A percentile compares a stretch with the other conserved stretches of the same genome.
Conservation (phyloP, 2,113 vertebrate genomes). For the Oceanodroma tethys region DNA sequence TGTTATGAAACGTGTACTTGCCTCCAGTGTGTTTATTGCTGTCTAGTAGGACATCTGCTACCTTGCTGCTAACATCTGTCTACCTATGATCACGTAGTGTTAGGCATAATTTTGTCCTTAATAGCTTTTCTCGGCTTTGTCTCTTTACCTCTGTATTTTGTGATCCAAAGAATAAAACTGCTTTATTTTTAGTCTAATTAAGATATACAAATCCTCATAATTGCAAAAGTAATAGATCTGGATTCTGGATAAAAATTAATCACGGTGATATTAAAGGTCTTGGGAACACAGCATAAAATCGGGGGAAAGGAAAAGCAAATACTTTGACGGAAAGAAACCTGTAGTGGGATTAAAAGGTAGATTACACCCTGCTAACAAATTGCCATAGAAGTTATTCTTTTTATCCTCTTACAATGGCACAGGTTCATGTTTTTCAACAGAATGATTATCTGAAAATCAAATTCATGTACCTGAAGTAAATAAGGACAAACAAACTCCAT, state of each 20-base stretch:
- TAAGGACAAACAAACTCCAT: neutral
- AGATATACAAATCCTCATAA: neutral
- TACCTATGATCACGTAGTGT: neutral
- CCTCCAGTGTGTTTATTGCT: slow-evolving; percentile 45
- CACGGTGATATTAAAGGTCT: neutral
- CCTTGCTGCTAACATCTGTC: slow-evolving; percentile 57
- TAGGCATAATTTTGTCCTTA: slow-evolving; percentile 43
- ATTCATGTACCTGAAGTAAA: slow-evolving; percentile 4
- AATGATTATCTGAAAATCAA: slow-evolving; percentile 39
- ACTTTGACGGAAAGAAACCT: neutral
- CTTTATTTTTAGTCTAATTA: slow-evolving; percentile 24
- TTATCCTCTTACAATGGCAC: neutral
- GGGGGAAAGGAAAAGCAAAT: neutral
- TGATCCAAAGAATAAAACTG: neutral
- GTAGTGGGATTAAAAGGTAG: slow-evolving; percentile 1
- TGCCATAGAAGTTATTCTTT: neutral
- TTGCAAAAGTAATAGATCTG: neutral
- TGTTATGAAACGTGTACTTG: neutral
- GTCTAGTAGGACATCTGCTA: slow-evolving; percentile 58
- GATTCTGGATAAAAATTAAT: neutral
- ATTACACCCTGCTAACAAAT: slow-evolving; percentile 30
- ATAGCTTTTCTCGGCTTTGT: slow-evolving; percentile 14
- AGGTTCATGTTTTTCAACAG: slow-evolving; percentile 11
- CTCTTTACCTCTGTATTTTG: neutral
- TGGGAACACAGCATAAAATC: neutral